Percentiles rank a stretch among this genome's conserved stretches.
These are phyloP conservation scores for Augochlora pura DNA, from an alignment of 1,140 invertebrate species.

Conservation along the genomic window DNA sequence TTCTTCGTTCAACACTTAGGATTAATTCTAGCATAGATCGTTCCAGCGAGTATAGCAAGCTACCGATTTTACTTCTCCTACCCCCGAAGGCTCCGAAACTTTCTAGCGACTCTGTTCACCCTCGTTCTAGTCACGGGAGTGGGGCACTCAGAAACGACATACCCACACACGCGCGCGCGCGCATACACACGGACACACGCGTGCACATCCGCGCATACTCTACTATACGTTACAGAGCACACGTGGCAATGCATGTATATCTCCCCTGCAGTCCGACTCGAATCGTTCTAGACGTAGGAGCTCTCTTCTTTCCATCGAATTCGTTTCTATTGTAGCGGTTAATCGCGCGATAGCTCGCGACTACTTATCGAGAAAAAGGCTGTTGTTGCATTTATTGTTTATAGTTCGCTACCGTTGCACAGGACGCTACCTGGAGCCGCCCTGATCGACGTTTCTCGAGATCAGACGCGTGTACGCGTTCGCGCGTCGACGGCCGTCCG, in stretches of 20 bases:
- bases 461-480: constrained; percentile 27
- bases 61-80: constrained; percentile 7
- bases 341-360: too few species aligned
- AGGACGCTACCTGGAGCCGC: not conserved
- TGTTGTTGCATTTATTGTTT: constrained; percentile 37
- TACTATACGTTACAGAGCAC: not conserved
- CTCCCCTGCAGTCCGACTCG: not conserved
- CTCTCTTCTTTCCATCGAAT: constrained; percentile 17
- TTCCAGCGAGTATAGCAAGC: constrained; percentile 25
- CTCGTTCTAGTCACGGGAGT: not conserved
- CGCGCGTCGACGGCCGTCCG: not conserved
- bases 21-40: constrained; percentile 41
- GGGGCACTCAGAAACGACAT: not conserved
- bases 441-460: constrained; percentile 27
- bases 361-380: constrained; percentile 27
- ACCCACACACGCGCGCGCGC: not conserved
- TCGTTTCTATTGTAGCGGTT: constrained; percentile 2
- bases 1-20: constrained; percentile 26
- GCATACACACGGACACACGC: not conserved
- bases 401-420: constrained; percentile 23
- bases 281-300: constrained; percentile 10
- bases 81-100: constrained; percentile 32
- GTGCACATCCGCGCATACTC: not conserved
- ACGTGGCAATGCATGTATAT: not conserved
- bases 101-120: constrained; percentile 2